Base-by-base conservation (phyloP, 1,140 invertebrate genomes). In the Pteromalus puparum region DNA sequence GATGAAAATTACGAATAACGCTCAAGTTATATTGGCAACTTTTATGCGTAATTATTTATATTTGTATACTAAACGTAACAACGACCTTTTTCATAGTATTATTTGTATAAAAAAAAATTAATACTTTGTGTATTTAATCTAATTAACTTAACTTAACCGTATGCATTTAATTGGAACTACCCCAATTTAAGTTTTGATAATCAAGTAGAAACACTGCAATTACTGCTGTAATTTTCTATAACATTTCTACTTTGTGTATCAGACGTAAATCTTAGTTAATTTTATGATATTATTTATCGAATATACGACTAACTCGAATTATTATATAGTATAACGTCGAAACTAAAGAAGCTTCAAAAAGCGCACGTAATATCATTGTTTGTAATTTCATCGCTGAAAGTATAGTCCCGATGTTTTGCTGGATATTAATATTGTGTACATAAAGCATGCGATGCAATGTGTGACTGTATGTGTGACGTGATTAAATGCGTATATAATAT, bases 391-490 rank as follows among this genome's bases (percentile, higher is more conserved):
- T 42, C 38, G 38, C 7, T 42, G 9, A 12, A 42, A 42, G 7
- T 42, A 42, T 42, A 42, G 38, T 42, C 38, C 9, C 38, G 38
- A 42, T 42, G 9, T 70, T 68, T 24, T 53, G 18, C 26, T 79
- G 30, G 24, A 70, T 84, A 61, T 61, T n/a, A n/a, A 61, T 61
- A 79, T 74, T 81, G 38, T 84, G 77, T 75, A 80, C 68, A 84
- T 84, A 84, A 84, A 65, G 34, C 76, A 75, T 28, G 72, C 2
- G 24, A 80, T 68, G 48, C 30, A 84, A 28, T 70, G 67, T 53
- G 34, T 67, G 65, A 38, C 28, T 75, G 34, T n/a, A 65, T 48
- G 48, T 65, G 38, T 26, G 68, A 70, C 53, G 26, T 42, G 26
- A 84, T 30, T 79, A 70, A 70, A 70, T 70, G 53, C 53, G 21